Evolutionary conservation across 2,888 invertebrate species (phyloP).

Genomic region (Vandiemenella viatica): DNA sequence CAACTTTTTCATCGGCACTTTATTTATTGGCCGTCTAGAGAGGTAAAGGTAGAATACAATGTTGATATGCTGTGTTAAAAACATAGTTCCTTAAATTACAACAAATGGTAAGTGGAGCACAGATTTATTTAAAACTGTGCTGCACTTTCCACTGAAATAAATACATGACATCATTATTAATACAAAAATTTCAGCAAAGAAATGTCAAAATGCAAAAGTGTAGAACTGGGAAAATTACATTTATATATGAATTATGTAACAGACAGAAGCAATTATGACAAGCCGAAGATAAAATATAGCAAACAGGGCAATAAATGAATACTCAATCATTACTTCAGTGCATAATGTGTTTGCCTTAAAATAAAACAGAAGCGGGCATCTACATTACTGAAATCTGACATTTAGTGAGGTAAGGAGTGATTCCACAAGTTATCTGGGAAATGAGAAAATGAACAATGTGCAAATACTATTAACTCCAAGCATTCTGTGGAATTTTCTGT

Average conservation of each 20-base stretch:
- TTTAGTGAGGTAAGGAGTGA: too few species aligned
- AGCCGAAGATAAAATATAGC: background rate
- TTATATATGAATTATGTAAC: background rate
- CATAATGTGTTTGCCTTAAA: too few species aligned
- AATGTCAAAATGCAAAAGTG: slow-evolving; percentile 21
- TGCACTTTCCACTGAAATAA: background rate
- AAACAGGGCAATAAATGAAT: too few species aligned
- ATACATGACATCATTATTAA: too few species aligned
- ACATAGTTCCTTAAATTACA: slow-evolving; percentile 8
- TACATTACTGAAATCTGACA: too few species aligned
- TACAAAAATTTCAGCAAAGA: slow-evolving; percentile 22
- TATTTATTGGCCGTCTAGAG: slow-evolving; percentile 18
- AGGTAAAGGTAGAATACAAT: slow-evolving; percentile 19
- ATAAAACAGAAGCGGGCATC: too few species aligned
- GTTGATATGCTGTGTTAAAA: slow-evolving; percentile 17
- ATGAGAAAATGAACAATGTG: too few species aligned
- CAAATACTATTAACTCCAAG: too few species aligned
- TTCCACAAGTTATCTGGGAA: too few species aligned
- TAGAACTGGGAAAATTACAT: background rate
- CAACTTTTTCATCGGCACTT: slow-evolving; percentile 19
- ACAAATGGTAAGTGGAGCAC: background rate
- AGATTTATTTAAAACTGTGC: background rate
- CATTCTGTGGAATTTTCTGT: too few species aligned
- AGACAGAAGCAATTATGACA: background rate
- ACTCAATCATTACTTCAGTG: too few species aligned